Base-by-base conservation (phyloP, 2,888 invertebrate genomes). In the Andrena flavipes region DNA sequence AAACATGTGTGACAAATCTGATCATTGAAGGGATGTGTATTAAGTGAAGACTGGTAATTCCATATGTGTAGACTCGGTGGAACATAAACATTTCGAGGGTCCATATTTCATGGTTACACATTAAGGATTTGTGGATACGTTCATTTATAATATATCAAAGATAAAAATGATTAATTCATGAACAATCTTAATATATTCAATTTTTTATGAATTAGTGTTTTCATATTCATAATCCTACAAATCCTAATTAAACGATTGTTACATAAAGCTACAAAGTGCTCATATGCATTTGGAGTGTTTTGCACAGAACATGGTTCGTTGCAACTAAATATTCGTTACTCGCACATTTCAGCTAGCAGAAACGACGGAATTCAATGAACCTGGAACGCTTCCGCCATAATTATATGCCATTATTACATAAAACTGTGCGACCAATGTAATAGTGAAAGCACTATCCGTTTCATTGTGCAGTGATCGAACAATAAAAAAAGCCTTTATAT, bases 321-420 rank as follows among this genome's bases (percentile, higher is more conserved):
- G 13, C 13, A 42, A 42, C 13, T 3, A 42, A 13, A 42, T 13
- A 13, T 42, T 42, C 42, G 3, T 13, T 42, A 3, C 13, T 42
- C 42, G 42, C 42, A 42, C 3, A 42, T 42, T 35, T 42, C 42
- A 33, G 48, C 20, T 2, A 63, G 6, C 54, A 63, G 23, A 42
- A 49, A 49, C 13, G n/a, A 16, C 60, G 51, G 48, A 68, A 29
- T 49, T 29, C 23, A 16, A 51, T n/a, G 10, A 73, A 29, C 54
- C 29, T 26, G n/a, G 8, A 60, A 60, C 33, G 56, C 73, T 73
- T 73, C 73, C 76, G 49, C 59, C 33, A 20, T 73, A 77, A 77
- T 77, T 77, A 65, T 26, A 73, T 26, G 59, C 35, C 65, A 73
- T 77, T 60, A 65, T 77, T 73, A 65, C 60, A 77, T 77, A 77